Percentiles rank a stretch among this genome's conserved stretches.
Evolutionary conservation across 64 coral and sea anemone genomes (phyloP).

Genomic region (Stylophora pistillata): DNA sequence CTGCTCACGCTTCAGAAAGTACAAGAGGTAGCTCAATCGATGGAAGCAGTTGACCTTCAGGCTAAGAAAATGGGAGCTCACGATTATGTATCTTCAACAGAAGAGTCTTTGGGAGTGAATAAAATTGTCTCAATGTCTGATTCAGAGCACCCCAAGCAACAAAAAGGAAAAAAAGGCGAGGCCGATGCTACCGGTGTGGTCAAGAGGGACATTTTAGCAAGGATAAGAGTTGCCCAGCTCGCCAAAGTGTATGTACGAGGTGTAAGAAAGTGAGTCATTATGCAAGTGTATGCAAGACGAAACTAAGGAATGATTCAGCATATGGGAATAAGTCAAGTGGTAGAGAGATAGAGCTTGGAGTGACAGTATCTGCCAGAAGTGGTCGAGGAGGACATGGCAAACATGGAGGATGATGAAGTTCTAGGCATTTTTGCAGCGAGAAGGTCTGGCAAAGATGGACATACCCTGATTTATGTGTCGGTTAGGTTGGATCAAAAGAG

Average conservation of each 20-base stretch:
- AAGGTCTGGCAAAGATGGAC: conserved; percentile 1
- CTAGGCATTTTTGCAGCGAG: conserved; percentile 25
- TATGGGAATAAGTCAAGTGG: background rate
- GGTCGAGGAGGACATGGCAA: background rate
- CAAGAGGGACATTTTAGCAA: conserved; percentile 55
- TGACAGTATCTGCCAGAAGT: conserved; percentile 20
- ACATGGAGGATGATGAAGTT: conserved; percentile 34
- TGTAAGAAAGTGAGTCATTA: conserved; percentile 60
- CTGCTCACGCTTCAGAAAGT: conserved; percentile 14
- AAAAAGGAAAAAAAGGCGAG: background rate
- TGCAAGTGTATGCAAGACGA: conserved; percentile 57
- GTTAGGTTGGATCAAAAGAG: conserved; percentile 26
- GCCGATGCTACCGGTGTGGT: conserved; percentile 47
- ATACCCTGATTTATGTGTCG: conserved; percentile 6
- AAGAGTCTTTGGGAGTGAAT: conserved; percentile 24
- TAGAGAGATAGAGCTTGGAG: background rate
- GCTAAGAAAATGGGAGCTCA: conserved; percentile 22
- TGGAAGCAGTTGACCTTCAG: conserved; percentile 44
- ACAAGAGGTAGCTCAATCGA: conserved; percentile 44
- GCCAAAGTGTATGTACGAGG: conserved; percentile 18
- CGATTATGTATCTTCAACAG: background rate
- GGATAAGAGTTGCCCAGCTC: conserved; percentile 39
- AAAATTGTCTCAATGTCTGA: background rate
- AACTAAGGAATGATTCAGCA: background rate
- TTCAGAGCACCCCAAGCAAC: background rate